phyloP scores from a whole-genome alignment of 2,113 vertebrate species.

The Ascaphus truei region DNA sequence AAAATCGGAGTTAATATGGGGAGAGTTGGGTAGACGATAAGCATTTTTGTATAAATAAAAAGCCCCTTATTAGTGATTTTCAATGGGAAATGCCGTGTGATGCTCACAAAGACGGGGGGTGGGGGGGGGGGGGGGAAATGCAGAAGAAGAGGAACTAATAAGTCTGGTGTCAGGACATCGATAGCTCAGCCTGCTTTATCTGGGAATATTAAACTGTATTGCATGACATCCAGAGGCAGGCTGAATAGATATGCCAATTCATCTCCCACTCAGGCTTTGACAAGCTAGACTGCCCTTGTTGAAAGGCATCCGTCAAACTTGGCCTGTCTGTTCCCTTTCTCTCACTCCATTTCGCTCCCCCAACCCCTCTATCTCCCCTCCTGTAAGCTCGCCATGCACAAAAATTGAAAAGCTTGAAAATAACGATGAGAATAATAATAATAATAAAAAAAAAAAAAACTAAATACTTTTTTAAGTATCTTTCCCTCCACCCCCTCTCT shows the following conservation, averaged over 20 bases:
- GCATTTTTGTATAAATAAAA: too few relatives aligned
- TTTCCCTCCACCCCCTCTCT: slow-evolving; percentile 19
- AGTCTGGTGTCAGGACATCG: slow-evolving; percentile 69
- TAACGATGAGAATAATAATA: slow-evolving; percentile 46
- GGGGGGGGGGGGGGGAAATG: slow-evolving; percentile 45
- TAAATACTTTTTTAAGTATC: slow-evolving; percentile 75
- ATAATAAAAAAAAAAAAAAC: slow-evolving; percentile 45
- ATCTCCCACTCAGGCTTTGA: slow-evolving; percentile 89
- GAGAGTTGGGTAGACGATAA: too few relatives aligned
- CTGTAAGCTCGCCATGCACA: slow-evolving; percentile 74
- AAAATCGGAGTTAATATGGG: too few relatives aligned
- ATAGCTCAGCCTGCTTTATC: slow-evolving; percentile 93
- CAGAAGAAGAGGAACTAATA: slow-evolving; percentile 30
- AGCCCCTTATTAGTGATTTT: too few relatives aligned
- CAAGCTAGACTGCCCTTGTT: slow-evolving; percentile 98
- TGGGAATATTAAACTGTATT: slow-evolving; percentile 89
- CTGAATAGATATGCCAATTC: slow-evolving; percentile 92
- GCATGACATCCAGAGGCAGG: slow-evolving; percentile 84
- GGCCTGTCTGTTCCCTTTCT: slow-evolving; percentile 53
- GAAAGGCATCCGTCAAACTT: slow-evolving; percentile 96
- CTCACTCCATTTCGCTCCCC: slow-evolving; percentile 47
- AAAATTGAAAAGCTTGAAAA: slow-evolving; percentile 79
- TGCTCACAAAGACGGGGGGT: too few relatives aligned
- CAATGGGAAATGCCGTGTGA: too few relatives aligned
- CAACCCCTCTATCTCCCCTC: slow-evolving; percentile 51